These are phyloP conservation scores for Argynnis bischoffii DNA, from an alignment of 2,888 invertebrate genomes.

Conservation along the genomic window DNA sequence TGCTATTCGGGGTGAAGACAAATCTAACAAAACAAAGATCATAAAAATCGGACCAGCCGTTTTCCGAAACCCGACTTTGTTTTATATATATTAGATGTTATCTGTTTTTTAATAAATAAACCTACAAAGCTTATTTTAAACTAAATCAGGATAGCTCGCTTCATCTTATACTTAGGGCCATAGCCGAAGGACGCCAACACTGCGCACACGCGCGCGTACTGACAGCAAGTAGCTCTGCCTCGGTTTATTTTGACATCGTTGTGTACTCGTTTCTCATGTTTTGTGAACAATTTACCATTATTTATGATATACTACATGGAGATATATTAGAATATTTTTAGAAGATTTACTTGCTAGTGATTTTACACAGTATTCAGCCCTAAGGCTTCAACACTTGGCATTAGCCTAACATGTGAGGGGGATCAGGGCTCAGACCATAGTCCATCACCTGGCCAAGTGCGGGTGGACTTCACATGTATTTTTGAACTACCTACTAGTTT, in stretches of 20 bases:
- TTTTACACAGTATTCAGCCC: too few species aligned
- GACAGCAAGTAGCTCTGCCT: slow-evolving; percentile 40
- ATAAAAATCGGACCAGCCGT: too few species aligned
- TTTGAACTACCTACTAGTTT: too few species aligned
- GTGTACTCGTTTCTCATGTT: slow-evolving; percentile 19
- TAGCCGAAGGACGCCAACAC: slow-evolving; percentile 26
- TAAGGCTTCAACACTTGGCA: neutral
- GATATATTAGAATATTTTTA: too few species aligned
- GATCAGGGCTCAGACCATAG: neutral
- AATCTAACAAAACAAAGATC: too few species aligned
- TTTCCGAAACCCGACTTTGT: too few species aligned
- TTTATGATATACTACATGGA: neutral
- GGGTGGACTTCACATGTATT: neutral
- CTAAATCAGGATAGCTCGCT: neutral
- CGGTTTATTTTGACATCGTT: slow-evolving; percentile 48
- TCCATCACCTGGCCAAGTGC: neutral
- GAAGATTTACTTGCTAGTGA: too few species aligned
- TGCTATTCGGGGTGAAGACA: too few species aligned
- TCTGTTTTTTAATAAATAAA: too few species aligned
- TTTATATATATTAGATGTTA: too few species aligned
- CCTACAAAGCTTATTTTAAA: too few species aligned
- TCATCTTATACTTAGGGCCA: slow-evolving; percentile 11
- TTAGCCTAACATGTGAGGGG: too few species aligned
- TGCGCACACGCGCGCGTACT: slow-evolving; percentile 25
- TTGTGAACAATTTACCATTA: neutral